Conservation (phyloP, 2,888 invertebrate genomes). For the Melolontha melolontha region DNA sequence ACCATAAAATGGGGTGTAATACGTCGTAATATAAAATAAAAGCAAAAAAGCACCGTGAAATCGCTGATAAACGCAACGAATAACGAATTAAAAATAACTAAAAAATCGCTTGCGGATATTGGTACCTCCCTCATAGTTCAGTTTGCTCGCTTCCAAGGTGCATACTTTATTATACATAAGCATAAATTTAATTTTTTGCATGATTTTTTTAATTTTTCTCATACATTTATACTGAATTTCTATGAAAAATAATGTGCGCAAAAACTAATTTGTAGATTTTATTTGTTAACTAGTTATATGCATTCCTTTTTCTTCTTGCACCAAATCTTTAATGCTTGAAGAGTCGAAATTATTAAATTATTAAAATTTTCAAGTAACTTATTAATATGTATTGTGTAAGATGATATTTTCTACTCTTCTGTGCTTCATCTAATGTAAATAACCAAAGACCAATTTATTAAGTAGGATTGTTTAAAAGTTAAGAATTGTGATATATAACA, state of each 20-base stretch:
- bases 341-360: constrained; percentile 10
- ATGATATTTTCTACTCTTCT: constrained; percentile 12
- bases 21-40: too few species aligned
- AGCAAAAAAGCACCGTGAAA: too few species aligned
- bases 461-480: constrained; percentile 4
- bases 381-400: background rate
- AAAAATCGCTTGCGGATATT: too few species aligned
- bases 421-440: background rate
- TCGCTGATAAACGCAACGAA: too few species aligned
- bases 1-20: too few species aligned
- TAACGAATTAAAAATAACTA: too few species aligned
- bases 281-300: constrained; percentile 7
- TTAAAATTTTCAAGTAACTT: background rate
- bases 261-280: background rate
- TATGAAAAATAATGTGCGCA: constrained; percentile 19
- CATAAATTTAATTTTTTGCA: background rate
- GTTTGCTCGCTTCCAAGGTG: too few species aligned
- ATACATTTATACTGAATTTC: background rate
- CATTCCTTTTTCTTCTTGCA: background rate
- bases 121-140: too few species aligned
- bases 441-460: constrained; percentile 14
- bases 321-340: background rate
- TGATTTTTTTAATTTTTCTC: constrained; percentile 1
- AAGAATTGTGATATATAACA: constrained; percentile 10
- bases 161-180: too few species aligned